Evolutionary conservation across 2,797 vertebrate species (phyloP), one percentile per base, ranked within the genome.

Genomic region (Nasua narica): DNA sequence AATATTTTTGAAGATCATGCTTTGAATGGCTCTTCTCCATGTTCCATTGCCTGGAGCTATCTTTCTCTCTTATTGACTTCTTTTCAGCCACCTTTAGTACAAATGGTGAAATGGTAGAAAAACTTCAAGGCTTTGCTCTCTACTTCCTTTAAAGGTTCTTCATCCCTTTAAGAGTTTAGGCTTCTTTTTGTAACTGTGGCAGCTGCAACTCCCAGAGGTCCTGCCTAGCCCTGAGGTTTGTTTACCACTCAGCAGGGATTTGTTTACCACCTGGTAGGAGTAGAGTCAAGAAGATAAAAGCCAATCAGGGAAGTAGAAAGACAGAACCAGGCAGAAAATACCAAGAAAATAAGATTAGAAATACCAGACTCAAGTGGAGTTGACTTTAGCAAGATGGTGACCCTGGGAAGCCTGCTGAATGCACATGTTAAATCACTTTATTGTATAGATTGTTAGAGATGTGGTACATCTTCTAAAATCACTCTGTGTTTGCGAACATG

Each of bases 161-260:
- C 84, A 74, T 93, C 67, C 95, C 95, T 96, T 94, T 95, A 89
- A 94, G 92, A 96, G 84, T 95, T 95, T 77, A 96, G 87, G 79
- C 62, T 96, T 94, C 82, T 70, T 93, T 95, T 94, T 96, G 67
- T n/a, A 85, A 85, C 70, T 27, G 62, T 91, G 94, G 90, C 94
- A 79, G 85, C 79, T 83, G 65, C 84, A 85, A 94, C 54, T 87
- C 84, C 92, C 91, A 86, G 77, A 95, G 95, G 96, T 52, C 89
- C 65, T 70, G 23, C 81, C 89, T 91, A 72, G 79, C 95, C 89
- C 94, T 2, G 0, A 90, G 90, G 91, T 93, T 88, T 96, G 95
- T 98, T 98, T 97, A 94, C 91, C 60, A 35, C 97, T 78, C 96
- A 96, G 96, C 87, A 70, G 96, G 96, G 83, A 91, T 88, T 95